A percentile compares a stretch with the other conserved stretches of the same genome.
phyloP scores from a whole-genome alignment of 1,140 invertebrate genomes.

The Odontomachus brunneus region DNA sequence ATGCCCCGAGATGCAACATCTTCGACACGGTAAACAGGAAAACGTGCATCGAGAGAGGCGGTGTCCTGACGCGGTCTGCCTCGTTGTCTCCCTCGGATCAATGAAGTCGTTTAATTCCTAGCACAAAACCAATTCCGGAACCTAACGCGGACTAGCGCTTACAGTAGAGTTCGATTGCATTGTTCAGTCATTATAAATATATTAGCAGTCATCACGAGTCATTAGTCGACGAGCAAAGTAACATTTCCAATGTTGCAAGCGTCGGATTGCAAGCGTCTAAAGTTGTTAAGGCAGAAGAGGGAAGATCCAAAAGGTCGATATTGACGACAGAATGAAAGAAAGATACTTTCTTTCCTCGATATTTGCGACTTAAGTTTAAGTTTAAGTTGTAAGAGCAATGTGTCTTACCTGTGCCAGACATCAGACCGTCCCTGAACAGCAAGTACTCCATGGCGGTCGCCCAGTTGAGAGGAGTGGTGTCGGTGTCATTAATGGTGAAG shows the following conservation, averaged over 20 bases:
- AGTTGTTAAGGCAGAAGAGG: too few species aligned
- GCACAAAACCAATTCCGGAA: background rate
- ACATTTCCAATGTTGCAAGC: too few species aligned
- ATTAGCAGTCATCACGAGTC: too few species aligned
- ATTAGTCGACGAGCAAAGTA: too few species aligned
- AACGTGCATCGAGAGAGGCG: background rate
- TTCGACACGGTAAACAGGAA: constrained; percentile 51
- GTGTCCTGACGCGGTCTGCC: background rate
- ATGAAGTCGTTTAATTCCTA: constrained; percentile 28
- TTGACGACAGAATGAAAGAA: background rate
- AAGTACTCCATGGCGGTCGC: constrained; percentile 95
- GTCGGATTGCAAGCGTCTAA: too few species aligned
- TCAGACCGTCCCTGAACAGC: constrained; percentile 92
- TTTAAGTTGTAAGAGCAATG: background rate
- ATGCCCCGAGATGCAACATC: constrained; percentile 49
- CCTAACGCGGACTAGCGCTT: too few species aligned
- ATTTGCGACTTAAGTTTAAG: background rate
- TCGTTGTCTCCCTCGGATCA: constrained; percentile 25
- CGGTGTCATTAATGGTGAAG: constrained; percentile 93
- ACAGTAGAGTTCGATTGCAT: too few species aligned
- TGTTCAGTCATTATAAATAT: too few species aligned
- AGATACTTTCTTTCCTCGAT: background rate
- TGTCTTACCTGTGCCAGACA: constrained; percentile 91
- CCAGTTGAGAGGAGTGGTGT: constrained; percentile 93
- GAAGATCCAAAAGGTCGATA: too few species aligned